Evolutionary conservation across 1,140 invertebrate genomes (phyloP).

Genomic region (Euura lappo): DNA sequence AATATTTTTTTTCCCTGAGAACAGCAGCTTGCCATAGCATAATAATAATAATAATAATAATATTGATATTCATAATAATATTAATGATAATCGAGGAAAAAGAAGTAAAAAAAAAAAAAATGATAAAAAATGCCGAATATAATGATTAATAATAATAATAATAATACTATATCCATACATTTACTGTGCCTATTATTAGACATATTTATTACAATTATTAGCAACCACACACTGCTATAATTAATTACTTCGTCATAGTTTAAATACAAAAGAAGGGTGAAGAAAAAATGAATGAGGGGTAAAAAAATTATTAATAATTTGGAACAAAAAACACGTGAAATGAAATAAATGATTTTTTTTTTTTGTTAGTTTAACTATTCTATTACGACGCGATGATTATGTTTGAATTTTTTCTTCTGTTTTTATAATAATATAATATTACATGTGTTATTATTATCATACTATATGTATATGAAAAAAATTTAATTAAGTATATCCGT

Average conservation of each 20-base stretch:
- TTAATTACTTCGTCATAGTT: slow-evolving; percentile 3
- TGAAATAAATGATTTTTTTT: too few species aligned
- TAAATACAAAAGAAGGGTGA: background rate
- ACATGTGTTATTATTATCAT: too few species aligned
- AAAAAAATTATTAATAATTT: background rate
- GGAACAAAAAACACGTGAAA: too few species aligned
- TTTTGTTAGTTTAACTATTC: slow-evolving; percentile 15
- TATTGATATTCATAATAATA: too few species aligned
- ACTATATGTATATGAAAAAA: too few species aligned
- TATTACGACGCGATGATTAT: slow-evolving; percentile 5
- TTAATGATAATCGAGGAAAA: background rate
- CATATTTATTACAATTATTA: slow-evolving; percentile 30
- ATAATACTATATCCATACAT: slow-evolving; percentile 43
- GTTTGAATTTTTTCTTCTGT: too few species aligned
- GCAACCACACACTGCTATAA: background rate
- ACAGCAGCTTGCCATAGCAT: slow-evolving; percentile 5
- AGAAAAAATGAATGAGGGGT: background rate
- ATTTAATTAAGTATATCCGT: too few species aligned
- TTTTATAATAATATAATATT: too few species aligned
- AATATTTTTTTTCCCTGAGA: background rate
- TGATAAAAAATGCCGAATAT: slow-evolving; percentile 18
- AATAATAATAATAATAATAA: background rate
- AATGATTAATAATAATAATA: slow-evolving; percentile 8
- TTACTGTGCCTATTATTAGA: slow-evolving; percentile 58
- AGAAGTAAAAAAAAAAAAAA: too few species aligned